These are phyloP conservation scores for Marmota flaviventris DNA, from an alignment of 2,113 vertebrate species.

Conservation along the genomic window DNA sequence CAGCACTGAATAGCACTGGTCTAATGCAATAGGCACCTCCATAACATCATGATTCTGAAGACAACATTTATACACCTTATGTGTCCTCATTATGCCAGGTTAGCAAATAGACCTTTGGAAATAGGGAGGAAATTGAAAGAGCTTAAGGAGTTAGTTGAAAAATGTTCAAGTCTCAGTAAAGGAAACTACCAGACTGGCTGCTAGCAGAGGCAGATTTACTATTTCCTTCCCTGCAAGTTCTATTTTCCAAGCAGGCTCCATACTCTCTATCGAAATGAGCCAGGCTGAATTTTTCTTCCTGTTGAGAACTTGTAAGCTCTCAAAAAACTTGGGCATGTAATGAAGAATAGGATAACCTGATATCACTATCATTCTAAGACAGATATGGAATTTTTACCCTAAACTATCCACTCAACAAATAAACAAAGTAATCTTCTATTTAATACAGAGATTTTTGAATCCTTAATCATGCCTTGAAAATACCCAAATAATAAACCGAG, in stretches of 20 bases:
- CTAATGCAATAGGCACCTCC: background rate
- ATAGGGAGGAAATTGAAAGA: background rate
- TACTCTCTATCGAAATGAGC: background rate
- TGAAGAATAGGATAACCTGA: background rate
- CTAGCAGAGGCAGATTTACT: background rate
- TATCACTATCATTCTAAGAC: background rate
- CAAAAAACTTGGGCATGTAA: background rate
- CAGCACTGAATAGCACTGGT: background rate
- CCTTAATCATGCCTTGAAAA: background rate
- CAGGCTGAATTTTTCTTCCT: background rate
- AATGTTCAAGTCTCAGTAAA: background rate
- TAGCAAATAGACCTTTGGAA: background rate
- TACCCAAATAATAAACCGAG: background rate
- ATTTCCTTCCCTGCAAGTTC: background rate
- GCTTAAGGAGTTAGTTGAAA: background rate
- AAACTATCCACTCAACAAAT: background rate
- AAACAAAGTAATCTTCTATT: background rate
- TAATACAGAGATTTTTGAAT: background rate
- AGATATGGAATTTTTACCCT: background rate
- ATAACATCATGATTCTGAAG: background rate
- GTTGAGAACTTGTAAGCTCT: background rate
- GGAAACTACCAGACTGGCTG: background rate
- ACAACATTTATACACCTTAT: background rate
- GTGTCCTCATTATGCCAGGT: fast-evolving
- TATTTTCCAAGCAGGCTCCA: background rate